phyloP scores from a whole-genome alignment of 2,113 vertebrate species.

The Halcyon senegalensis region DNA sequence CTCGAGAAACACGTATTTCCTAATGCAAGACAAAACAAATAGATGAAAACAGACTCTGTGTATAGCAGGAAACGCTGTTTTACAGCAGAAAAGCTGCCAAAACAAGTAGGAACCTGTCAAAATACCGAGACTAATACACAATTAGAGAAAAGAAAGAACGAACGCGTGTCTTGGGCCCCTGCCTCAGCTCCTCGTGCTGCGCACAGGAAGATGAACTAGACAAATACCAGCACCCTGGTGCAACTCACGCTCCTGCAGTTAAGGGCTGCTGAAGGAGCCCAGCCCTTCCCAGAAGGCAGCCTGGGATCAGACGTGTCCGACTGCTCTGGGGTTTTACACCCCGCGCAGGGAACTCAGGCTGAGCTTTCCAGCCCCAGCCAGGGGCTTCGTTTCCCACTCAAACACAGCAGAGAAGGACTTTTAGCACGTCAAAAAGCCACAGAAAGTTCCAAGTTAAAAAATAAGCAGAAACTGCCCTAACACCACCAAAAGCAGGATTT shows the following conservation, averaged over 20 bases:
- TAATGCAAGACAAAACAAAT: conserved; percentile 41
- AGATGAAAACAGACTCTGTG: conserved; percentile 25
- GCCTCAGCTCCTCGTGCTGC: too few relatives aligned
- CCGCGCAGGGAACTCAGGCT: too few relatives aligned
- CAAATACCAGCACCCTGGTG: too few relatives aligned
- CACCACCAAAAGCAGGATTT: not conserved
- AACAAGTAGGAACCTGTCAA: conserved; percentile 28
- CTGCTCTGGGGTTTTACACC: too few relatives aligned
- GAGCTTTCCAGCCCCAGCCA: too few relatives aligned
- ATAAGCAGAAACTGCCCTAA: not conserved
- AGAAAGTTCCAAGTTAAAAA: not conserved
- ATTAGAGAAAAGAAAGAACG: not conserved
- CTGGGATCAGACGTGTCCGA: too few relatives aligned
- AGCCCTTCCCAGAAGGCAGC: too few relatives aligned
- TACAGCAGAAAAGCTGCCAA: conserved; percentile 38
- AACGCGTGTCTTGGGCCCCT: too few relatives aligned
- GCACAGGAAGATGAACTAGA: too few relatives aligned
- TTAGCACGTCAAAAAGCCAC: not conserved
- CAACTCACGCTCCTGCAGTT: too few relatives aligned
- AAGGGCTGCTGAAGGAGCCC: too few relatives aligned
- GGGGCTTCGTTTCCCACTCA: too few relatives aligned
- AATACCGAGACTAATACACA: not conserved
- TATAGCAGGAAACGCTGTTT: conserved; percentile 29
- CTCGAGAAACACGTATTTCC: not conserved
- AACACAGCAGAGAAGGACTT: not conserved